Conservation (phyloP, 1,140 invertebrate genomes). For the Ruditapes philippinarum region DNA sequence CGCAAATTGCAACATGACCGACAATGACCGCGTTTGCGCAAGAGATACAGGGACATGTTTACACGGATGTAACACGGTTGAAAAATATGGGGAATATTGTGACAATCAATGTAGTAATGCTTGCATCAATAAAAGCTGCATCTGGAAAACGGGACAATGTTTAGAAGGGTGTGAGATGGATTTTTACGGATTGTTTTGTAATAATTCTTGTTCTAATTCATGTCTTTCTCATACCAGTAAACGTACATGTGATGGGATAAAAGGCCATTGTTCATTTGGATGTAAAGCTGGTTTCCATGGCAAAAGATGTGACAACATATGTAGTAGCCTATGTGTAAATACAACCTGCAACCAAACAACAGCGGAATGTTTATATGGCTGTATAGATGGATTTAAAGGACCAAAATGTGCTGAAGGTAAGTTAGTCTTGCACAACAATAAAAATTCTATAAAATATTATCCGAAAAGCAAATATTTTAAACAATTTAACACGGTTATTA, state of each 20-base stretch:
- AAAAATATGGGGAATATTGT: not conserved
- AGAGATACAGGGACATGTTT: not conserved
- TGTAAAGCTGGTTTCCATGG: slow-evolving; percentile 18
- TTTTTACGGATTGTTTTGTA: too few species aligned
- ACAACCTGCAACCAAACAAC: too few species aligned
- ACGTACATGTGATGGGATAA: not conserved
- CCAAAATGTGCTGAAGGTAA: too few species aligned
- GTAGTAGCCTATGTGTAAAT: too few species aligned
- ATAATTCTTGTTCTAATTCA: not conserved
- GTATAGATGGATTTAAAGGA: too few species aligned
- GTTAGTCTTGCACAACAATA: too few species aligned
- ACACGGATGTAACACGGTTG: not conserved
- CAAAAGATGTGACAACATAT: too few species aligned
- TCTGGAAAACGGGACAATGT: not conserved
- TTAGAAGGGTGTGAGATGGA: not conserved
- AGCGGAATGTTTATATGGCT: too few species aligned
- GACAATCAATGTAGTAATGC: not conserved
- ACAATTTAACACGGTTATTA: too few species aligned
- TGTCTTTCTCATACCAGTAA: not conserved
- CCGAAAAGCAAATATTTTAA: too few species aligned
- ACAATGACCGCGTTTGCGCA: not conserved
- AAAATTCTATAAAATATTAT: too few species aligned
- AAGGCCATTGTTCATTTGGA: not conserved
- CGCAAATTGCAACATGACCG: not conserved
- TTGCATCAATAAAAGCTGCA: not conserved